These are phyloP conservation scores for Acyrthosiphon pisum DNA, from an alignment of 1,140 invertebrate genomes.

Conservation along the genomic window DNA sequence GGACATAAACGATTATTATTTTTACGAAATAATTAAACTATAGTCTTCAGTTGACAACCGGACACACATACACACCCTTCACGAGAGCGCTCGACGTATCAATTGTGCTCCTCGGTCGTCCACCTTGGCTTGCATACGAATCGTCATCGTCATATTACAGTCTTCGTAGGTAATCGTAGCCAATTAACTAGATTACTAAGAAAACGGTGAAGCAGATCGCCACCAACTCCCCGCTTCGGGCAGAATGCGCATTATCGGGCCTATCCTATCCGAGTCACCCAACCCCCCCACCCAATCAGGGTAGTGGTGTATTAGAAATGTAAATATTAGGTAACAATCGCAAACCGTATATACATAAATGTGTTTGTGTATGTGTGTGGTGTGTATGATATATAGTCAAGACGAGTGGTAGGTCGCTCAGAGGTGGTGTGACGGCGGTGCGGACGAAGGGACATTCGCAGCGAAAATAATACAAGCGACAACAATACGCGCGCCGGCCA, in stretches of 20 bases:
- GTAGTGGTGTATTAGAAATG: background rate
- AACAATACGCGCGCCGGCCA: background rate
- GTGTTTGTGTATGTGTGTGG: background rate
- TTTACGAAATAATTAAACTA: background rate
- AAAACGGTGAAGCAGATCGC: background rate
- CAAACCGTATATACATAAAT: background rate
- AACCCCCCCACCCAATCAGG: background rate
- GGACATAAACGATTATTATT: background rate
- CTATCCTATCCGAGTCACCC: background rate
- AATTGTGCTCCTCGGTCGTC: background rate
- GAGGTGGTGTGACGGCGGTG: background rate
- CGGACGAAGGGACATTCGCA: background rate
- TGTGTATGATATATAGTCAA: background rate
- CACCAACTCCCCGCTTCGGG: background rate
- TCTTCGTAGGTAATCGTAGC: background rate
- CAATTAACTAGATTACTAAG: background rate
- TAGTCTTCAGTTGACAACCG: background rate
- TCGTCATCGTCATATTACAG: too few species aligned
- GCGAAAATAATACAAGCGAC: background rate
- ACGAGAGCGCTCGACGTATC: background rate
- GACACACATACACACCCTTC: background rate
- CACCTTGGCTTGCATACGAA: background rate
- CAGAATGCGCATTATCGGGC: background rate
- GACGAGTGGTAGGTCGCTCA: background rate
- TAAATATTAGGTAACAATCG: background rate